Evolutionary conservation across 2,797 vertebrate species (phyloP).

Genomic region (Micrastur ruficollis): DNA sequence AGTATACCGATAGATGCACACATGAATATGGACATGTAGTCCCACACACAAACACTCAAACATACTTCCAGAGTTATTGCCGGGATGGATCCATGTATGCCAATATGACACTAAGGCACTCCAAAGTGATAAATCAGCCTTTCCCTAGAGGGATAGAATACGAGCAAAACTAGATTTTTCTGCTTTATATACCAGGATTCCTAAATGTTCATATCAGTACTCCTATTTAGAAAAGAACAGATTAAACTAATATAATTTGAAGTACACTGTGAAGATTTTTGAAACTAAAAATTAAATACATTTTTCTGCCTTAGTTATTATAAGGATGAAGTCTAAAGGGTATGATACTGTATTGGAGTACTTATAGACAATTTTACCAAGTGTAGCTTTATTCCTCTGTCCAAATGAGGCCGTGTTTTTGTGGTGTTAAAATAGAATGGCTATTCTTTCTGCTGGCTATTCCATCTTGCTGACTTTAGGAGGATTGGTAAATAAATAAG

Average conservation of each 20-base stretch:
- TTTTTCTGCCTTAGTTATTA: background rate
- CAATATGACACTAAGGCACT: background rate
- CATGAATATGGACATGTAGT: background rate
- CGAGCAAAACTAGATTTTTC: background rate
- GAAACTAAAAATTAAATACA: background rate
- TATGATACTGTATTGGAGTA: background rate
- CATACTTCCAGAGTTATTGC: background rate
- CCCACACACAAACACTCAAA: background rate
- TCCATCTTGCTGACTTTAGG: background rate
- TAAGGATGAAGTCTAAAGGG: background rate
- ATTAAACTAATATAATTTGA: background rate
- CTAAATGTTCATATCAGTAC: background rate
- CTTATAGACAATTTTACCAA: background rate
- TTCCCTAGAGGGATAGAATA: background rate
- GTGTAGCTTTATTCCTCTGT: background rate
- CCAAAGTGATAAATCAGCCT: background rate
- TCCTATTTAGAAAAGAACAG: background rate
- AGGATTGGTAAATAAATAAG: background rate
- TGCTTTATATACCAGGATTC: background rate
- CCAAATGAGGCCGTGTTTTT: background rate
- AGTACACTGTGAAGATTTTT: background rate
- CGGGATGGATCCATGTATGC: background rate
- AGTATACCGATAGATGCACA: background rate
- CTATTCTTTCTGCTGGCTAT: background rate
- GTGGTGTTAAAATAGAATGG: background rate